phyloP scores from a whole-genome alignment of 2,113 vertebrate species.

The Cynoglossus semilaevis region DNA sequence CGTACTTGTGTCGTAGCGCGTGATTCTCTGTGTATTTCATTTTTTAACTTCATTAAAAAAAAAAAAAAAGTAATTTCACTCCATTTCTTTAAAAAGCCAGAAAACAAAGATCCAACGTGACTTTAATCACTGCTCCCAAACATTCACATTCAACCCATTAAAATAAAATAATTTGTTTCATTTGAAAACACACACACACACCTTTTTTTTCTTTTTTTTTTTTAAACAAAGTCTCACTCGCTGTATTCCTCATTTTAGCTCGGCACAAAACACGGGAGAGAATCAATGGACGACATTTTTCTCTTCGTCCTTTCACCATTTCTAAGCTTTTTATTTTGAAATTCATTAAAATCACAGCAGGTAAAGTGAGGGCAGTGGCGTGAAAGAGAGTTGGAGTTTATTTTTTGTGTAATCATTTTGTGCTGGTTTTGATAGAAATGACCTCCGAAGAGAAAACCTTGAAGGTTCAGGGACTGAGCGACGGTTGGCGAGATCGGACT shows the following conservation, averaged over 20 bases:
- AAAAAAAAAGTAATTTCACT: constrained; percentile 12
- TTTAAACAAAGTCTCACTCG: constrained; percentile 21
- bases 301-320: constrained; percentile 34
- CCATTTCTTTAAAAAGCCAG: constrained; percentile 1
- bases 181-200: constrained; percentile 32
- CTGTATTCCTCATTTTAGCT: constrained; percentile 17
- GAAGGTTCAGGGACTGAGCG: constrained; percentile 45
- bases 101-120: background rate
- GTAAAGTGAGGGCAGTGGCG: constrained; percentile 54
- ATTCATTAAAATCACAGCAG: constrained; percentile 37
- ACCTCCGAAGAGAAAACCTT: constrained; percentile 38
- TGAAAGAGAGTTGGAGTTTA: constrained; percentile 39
- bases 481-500: constrained; percentile 27
- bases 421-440: constrained; percentile 46
- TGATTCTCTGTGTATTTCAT: background rate
- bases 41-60: background rate
- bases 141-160: background rate
- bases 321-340: constrained; percentile 38
- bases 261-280: constrained; percentile 25
- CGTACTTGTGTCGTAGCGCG: too few relatives aligned
- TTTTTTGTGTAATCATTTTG: constrained; percentile 41
- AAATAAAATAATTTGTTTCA: constrained; percentile 21
- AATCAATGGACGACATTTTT: constrained; percentile 28
- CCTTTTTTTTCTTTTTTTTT: too few relatives aligned
- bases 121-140: constrained; percentile 5